Percentiles rank a stretch among this genome's conserved stretches.
Conservation (phyloP, 2,888 invertebrate genomes). For the Eristalis intricaria region DNA sequence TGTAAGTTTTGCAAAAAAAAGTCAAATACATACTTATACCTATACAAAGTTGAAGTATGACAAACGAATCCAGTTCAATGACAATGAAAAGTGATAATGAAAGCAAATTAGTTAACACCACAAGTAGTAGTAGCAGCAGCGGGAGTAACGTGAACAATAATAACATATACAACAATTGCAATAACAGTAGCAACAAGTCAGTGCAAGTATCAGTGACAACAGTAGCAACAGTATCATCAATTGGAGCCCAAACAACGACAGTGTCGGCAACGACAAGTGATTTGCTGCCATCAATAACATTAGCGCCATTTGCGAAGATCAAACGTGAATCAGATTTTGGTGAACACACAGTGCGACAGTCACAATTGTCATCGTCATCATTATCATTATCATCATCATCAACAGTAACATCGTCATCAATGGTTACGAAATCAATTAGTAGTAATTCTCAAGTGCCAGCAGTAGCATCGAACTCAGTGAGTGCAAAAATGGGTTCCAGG, state of each 20-base stretch:
- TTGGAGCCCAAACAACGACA: slow-evolving; percentile 58
- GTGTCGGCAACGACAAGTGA: slow-evolving; percentile 66
- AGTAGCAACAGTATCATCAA: neutral
- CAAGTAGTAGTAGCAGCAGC: slow-evolving; percentile 27
- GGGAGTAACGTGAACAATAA: slow-evolving; percentile 34
- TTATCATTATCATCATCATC: neutral
- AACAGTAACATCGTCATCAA: slow-evolving; percentile 36
- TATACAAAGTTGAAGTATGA: slow-evolving; percentile 61
- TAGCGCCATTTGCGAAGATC: slow-evolving; percentile 71
- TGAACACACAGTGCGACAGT: slow-evolving; percentile 7
- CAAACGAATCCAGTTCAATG: slow-evolving; percentile 71
- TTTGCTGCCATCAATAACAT: slow-evolving; percentile 61
- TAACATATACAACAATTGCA: slow-evolving; percentile 60
- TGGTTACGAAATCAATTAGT: slow-evolving; percentile 62
- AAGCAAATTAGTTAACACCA: slow-evolving; percentile 68
- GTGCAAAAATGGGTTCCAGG: slow-evolving; percentile 87
- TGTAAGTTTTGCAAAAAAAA: slow-evolving; percentile 18
- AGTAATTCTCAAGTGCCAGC: slow-evolving; percentile 72
- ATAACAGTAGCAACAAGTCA: slow-evolving; percentile 28
- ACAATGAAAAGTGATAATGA: slow-evolving; percentile 73
- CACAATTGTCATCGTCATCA: neutral
- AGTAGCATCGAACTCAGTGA: slow-evolving; percentile 72
- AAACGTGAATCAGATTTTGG: slow-evolving; percentile 61
- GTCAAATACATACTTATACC: neutral
- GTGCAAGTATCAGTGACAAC: slow-evolving; percentile 21